A percentile compares a stretch with the other conserved stretches of the same genome.
phyloP scores from a whole-genome alignment of 2,797 vertebrate species.

The Luscinia luscinia region DNA sequence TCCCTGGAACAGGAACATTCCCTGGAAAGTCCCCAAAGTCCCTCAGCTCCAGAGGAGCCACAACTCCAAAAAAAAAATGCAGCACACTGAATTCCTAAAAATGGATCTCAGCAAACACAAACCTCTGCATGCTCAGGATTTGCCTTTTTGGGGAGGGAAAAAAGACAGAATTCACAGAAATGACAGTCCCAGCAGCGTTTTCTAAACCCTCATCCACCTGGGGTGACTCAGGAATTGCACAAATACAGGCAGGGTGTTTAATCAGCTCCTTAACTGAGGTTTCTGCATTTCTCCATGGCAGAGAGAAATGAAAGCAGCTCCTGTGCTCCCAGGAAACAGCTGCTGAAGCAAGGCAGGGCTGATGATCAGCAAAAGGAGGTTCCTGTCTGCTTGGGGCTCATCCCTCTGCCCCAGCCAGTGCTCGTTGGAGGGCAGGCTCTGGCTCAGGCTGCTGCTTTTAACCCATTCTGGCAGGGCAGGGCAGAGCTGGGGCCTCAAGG shows the following conservation, averaged over 20 bases:
- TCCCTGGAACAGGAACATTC: too few species aligned
- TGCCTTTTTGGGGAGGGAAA: neutral
- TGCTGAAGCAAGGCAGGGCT: conserved; percentile 47
- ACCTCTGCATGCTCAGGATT: neutral
- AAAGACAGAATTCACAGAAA: neutral
- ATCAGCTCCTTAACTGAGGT: conserved; percentile 57
- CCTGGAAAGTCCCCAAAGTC: neutral
- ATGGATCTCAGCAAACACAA: neutral
- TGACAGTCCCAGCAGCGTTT: accelerated
- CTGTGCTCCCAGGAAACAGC: conserved; percentile 34
- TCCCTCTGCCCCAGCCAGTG: conserved; percentile 57
- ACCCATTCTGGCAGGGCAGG: conserved; percentile 40
- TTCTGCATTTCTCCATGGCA: conserved; percentile 24
- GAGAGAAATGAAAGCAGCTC: conserved; percentile 48
- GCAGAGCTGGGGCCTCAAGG: neutral
- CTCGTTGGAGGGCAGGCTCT: conserved; percentile 26
- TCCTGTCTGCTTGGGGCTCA: conserved; percentile 57
- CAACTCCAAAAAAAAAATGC: neutral
- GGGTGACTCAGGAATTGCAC: neutral
- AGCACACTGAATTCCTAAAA: neutral
- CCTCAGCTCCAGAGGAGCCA: neutral
- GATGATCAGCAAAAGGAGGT: conserved; percentile 59
- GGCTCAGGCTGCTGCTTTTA: conserved; percentile 26
- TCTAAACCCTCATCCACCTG: neutral
- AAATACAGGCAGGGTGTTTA: conserved; percentile 3